Evolutionary conservation across 2,113 vertebrate genomes (phyloP), one percentile per base, ranked within the genome.

Genomic region (Semnornis frantzii): DNA sequence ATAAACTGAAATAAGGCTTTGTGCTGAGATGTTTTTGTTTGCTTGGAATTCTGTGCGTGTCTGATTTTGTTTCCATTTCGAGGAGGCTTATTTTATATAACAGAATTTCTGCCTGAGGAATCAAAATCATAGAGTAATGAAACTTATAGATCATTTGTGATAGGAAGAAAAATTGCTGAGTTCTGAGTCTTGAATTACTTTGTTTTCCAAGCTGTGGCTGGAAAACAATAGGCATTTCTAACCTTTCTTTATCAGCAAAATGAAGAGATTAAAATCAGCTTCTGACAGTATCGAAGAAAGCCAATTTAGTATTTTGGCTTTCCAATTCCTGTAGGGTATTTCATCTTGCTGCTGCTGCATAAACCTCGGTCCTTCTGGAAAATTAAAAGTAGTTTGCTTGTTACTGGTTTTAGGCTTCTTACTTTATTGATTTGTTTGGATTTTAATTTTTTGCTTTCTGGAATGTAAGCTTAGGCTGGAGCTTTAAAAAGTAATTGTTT

Each of bases 91-190:
- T 87, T 94, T 86, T 95, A 78, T 94, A 54, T 85, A 95, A 75
- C 85, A 87, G 73, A 96, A 88, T 64, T 79, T 89, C 94, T 95
- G 97, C 97, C 97, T 90, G 74, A 98, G 97, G 97, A 97, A 93
- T 94, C 94, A 96, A 95, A 95, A 97, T 97, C 87, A 97, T 90
- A 96, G 91, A 96, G 66, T 98, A 98, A 98, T 98, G 97, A 98
- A 98, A 97, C 89, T 96, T 98, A 97, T 97, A 97, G 95, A 97
- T 98, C 98, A 98, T 97, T 96, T 93, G 78, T 97, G 97, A 98
- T 97, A 97, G 95, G 94, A 97, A 97, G 96, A 97, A 96, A 97
- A 97, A 97, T 97, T 73, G 92, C 95, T 82, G 93, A 95, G 95
- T 96, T 97, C 79, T 95, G 65, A 94, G 91, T 63, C 86, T 94